phyloP scores from a whole-genome alignment of 1,140 invertebrate species.

The Asbolus verrucosus region DNA sequence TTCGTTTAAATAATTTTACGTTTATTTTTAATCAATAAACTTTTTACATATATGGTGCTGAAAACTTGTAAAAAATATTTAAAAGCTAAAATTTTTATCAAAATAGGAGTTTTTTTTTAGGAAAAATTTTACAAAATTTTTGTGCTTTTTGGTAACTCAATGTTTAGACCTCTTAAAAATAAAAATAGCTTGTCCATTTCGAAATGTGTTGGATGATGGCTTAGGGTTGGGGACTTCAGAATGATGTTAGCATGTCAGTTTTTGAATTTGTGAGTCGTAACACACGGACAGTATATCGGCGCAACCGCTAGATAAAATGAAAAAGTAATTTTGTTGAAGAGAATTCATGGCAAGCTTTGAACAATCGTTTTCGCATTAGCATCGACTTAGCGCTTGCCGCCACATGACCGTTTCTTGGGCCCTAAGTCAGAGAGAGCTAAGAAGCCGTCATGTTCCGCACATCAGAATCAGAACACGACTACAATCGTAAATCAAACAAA shows the following conservation, averaged over 20 bases:
- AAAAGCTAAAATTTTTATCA: too few relatives aligned
- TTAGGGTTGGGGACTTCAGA: constrained; percentile 6
- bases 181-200: too few relatives aligned
- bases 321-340: constrained; percentile 65
- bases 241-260: constrained; percentile 35
- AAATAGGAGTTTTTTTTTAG: too few relatives aligned
- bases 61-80: too few relatives aligned
- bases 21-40: too few relatives aligned
- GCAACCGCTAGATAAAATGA: constrained; percentile 62
- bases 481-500: constrained; percentile 65
- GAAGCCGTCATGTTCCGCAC: constrained; percentile 50
- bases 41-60: too few relatives aligned
- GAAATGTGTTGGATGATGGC: not conserved
- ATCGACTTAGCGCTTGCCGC: constrained; percentile 62
- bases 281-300: constrained; percentile 53
- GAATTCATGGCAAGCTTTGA: constrained; percentile 62
- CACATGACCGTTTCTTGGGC: constrained; percentile 53
- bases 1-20: too few relatives aligned
- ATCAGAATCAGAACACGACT: constrained; percentile 61
- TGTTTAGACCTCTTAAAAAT: too few relatives aligned
- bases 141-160: too few relatives aligned
- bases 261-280: constrained; percentile 31
- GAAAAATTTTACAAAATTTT: too few relatives aligned
- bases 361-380: constrained; percentile 63
- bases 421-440: constrained; percentile 28